These are phyloP conservation scores for Perodicticus potto DNA, from an alignment of 2,797 vertebrate genomes.

Conservation along the genomic window DNA sequence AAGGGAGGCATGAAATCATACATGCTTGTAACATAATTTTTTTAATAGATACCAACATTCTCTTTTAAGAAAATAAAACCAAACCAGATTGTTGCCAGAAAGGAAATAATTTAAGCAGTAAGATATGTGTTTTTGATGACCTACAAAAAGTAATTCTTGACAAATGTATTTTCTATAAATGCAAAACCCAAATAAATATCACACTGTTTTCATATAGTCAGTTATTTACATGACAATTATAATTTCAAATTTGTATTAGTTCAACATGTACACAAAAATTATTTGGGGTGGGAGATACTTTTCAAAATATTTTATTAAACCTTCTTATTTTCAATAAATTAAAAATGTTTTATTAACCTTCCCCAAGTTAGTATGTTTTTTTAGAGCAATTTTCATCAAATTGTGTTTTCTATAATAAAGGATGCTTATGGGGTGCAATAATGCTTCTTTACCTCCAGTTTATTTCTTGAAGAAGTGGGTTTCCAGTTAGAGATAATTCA, in stretches of 20 bases:
- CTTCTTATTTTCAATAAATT: background rate
- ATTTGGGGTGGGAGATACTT: background rate
- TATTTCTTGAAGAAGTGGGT: constrained; percentile 93
- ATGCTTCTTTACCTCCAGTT: constrained; percentile 92
- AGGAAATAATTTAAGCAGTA: constrained; percentile 1
- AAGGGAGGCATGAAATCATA: constrained; percentile 28
- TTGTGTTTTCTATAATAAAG: constrained; percentile 45
- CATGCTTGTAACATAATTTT: background rate
- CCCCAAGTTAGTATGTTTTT: background rate
- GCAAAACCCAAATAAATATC: background rate
- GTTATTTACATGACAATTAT: background rate
- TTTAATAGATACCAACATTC: background rate
- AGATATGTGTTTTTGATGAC: background rate
- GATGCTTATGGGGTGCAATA: background rate
- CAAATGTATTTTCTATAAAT: constrained; percentile 4
- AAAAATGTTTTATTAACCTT: background rate
- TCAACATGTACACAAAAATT: background rate
- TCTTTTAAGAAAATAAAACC: constrained; percentile 16
- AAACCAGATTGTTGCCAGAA: background rate
- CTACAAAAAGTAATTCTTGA: background rate
- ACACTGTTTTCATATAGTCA: background rate
- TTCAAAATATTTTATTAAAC: background rate
- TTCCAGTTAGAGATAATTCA: constrained; percentile 91
- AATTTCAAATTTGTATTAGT: constrained; percentile 27
- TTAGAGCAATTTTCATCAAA: background rate